These are phyloP conservation scores for Peribatodes rhomboidaria DNA, from an alignment of 2,888 invertebrate genomes.

Conservation along the genomic window DNA sequence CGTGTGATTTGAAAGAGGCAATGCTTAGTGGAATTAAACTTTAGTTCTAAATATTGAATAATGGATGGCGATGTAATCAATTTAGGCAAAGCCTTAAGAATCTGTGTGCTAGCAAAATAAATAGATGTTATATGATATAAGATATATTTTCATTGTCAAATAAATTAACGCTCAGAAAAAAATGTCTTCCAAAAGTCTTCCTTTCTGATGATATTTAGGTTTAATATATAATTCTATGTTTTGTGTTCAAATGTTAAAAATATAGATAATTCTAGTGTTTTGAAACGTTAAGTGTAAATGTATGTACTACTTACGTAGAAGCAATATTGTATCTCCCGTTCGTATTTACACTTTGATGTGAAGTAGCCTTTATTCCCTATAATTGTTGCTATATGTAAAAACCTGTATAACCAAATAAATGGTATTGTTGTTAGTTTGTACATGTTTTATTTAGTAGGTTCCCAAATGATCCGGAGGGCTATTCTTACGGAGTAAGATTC, in stretches of 20 bases:
- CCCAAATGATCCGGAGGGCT: too few relatives aligned
- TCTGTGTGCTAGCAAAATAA: slow-evolving; percentile 59
- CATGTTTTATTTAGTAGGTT: slow-evolving; percentile 66
- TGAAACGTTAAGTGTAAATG: slow-evolving; percentile 14
- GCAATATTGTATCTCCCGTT: slow-evolving; percentile 64
- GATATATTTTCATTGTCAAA: slow-evolving; percentile 82
- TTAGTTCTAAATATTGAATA: slow-evolving; percentile 43
- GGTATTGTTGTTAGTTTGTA: slow-evolving; percentile 81
- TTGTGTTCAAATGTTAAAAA: slow-evolving; percentile 48
- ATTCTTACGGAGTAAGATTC: too few relatives aligned
- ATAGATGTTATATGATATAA: slow-evolving; percentile 34
- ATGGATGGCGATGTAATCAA: slow-evolving; percentile 49
- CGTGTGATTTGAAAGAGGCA: slow-evolving; percentile 26
- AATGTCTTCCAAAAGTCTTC: slow-evolving; percentile 69
- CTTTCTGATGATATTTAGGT: slow-evolving; percentile 42
- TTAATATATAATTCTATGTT: slow-evolving; percentile 22
- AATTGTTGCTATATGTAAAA: slow-evolving; percentile 83
- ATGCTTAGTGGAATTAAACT: slow-evolving; percentile 39
- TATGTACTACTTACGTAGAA: slow-evolving; percentile 70
- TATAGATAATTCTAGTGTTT: slow-evolving; percentile 35
- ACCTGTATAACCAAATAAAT: slow-evolving; percentile 85
- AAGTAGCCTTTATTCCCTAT: slow-evolving; percentile 66
- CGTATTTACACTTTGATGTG: slow-evolving; percentile 65
- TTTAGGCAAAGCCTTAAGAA: slow-evolving; percentile 43
- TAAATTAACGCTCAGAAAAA: slow-evolving; percentile 35